phyloP scores from a whole-genome alignment of 1,140 invertebrate species.

The Pogonomyrmex californicus region DNA sequence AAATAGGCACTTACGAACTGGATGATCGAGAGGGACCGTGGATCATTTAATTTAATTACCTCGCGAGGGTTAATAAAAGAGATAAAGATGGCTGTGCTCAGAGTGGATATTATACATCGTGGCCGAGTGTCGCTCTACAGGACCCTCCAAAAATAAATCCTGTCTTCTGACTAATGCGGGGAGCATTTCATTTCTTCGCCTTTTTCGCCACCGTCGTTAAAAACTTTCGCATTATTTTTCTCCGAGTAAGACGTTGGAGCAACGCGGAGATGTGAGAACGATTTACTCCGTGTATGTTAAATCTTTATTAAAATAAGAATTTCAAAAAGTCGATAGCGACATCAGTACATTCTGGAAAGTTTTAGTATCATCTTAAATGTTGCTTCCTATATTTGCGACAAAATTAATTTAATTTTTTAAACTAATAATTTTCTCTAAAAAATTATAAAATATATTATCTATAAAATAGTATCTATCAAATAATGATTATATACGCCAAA shows the following conservation, averaged over 20 bases:
- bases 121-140: conserved; percentile 64
- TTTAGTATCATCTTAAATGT: background rate
- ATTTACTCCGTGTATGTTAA: background rate
- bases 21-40: conserved; percentile 85
- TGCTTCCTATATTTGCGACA: background rate
- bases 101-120: conserved; percentile 77
- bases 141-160: conserved; percentile 75
- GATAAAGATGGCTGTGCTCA: conserved; percentile 83
- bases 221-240: conserved; percentile 57
- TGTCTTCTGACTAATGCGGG: conserved; percentile 49
- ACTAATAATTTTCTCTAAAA: background rate
- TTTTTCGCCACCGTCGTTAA: conserved; percentile 40
- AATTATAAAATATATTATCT: background rate
- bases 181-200: background rate
- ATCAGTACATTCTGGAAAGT: background rate
- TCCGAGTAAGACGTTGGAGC: conserved; percentile 48
- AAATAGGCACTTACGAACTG: conserved; percentile 82
- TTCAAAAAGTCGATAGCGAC: background rate
- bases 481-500: background rate
- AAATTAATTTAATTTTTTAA: background rate
- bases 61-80: conserved; percentile 84
- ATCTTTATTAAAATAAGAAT: conserved; percentile 33
- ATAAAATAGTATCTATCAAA: background rate
- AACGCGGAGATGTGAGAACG: conserved; percentile 2
- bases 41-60: conserved; percentile 87